A percentile compares a stretch with the other conserved stretches of the same genome.
phyloP scores from a whole-genome alignment of 2,888 invertebrate species.

The Hermodice carunculata region DNA sequence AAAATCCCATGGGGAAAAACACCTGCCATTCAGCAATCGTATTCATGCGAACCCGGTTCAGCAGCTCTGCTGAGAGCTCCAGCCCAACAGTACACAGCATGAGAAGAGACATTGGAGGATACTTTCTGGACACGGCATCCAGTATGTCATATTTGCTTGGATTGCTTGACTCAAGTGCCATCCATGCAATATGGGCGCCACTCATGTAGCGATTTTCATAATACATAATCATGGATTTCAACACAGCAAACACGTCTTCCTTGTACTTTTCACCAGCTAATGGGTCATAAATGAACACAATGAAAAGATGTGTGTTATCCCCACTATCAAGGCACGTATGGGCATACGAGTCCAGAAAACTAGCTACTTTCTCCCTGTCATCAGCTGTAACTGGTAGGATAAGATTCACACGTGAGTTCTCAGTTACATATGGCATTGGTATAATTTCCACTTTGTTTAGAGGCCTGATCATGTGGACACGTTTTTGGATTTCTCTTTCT shows the following conservation, averaged over 20 bases:
- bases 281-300: conserved; percentile 76
- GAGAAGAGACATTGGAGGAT: conserved; percentile 75
- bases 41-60: conserved; percentile 96
- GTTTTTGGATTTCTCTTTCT: conserved; percentile 58
- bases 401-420: conserved; percentile 86
- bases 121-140: conserved; percentile 79
- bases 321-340: conserved; percentile 81
- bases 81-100: conserved; percentile 58
- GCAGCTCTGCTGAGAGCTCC: conserved; percentile 73
- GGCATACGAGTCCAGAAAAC: conserved; percentile 82
- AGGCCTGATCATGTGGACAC: conserved; percentile 86
- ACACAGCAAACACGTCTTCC: conserved; percentile 72
- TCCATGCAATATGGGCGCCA: conserved; percentile 75
- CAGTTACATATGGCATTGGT: conserved; percentile 95
- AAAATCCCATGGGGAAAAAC: conserved; percentile 92
- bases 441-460: conserved; percentile 90
- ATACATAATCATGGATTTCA: conserved; percentile 78
- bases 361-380: conserved; percentile 73
- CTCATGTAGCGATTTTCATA: conserved; percentile 78
- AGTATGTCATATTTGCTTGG: conserved; percentile 74
- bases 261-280: conserved; percentile 26
- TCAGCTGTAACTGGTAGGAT: conserved; percentile 78
- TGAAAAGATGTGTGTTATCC: conserved; percentile 83
- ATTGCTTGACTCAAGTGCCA: conserved; percentile 64
- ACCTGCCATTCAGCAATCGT: conserved; percentile 90